phyloP scores from a whole-genome alignment of 1,140 invertebrate genomes.

The Cydia splendana region DNA sequence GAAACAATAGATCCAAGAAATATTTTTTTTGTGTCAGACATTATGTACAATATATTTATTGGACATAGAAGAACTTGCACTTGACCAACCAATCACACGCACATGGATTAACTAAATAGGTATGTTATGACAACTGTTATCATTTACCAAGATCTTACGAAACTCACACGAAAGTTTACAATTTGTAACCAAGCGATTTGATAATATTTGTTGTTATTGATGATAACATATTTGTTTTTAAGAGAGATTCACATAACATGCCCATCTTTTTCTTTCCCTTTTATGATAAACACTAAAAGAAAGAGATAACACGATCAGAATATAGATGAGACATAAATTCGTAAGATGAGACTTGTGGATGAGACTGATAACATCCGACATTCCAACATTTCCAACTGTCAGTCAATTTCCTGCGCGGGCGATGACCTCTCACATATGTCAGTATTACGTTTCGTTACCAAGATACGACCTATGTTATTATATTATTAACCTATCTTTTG shows the following conservation, averaged over 20 bases:
- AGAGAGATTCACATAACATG: not conserved
- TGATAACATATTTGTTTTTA: not conserved
- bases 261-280: not conserved
- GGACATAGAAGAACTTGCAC: slow-evolving; percentile 10
- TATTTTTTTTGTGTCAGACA: slow-evolving; percentile 44
- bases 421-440: not conserved
- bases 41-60: no score
- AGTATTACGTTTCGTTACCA: not conserved
- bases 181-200: not conserved
- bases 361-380: not conserved
- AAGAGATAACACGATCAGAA: not conserved
- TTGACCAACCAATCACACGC: not conserved
- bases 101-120: not conserved
- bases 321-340: not conserved
- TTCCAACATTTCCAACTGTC: no score
- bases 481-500: not conserved
- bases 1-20: slow-evolving; percentile 63
- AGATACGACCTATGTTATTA: not conserved
- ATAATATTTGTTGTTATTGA: slow-evolving; percentile 6
- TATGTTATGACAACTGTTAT: slow-evolving; percentile 1
- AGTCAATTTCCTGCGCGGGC: not conserved
- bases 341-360: no score
- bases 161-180: not conserved
- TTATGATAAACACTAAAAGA: not conserved
- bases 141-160: slow-evolving; percentile 4